Conservation (phyloP, 2,797 vertebrate genomes). For the Taeniopygia guttata region DNA sequence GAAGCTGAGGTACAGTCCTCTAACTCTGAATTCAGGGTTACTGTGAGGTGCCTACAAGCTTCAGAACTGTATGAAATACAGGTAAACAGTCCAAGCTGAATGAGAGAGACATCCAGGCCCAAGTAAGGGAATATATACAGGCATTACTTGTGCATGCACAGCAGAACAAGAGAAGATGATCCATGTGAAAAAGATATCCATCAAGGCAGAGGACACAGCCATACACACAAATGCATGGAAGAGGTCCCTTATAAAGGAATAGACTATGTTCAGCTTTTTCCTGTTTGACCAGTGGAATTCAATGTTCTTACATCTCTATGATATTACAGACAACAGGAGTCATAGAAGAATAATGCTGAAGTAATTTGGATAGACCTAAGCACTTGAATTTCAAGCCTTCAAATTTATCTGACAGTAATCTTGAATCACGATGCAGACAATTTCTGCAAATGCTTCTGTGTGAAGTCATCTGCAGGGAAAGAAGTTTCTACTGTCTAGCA, state of each 20-base stretch:
- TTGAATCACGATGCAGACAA: rapidly evolving
- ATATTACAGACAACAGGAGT: not conserved
- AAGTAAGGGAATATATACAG: not conserved
- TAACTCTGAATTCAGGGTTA: not conserved
- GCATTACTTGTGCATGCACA: not conserved
- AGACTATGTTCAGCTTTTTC: not conserved
- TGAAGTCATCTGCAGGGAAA: not conserved
- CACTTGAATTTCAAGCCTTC: not conserved
- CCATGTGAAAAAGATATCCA: not conserved
- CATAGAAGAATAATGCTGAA: not conserved
- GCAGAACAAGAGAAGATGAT: not conserved
- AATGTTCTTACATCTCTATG: not conserved
- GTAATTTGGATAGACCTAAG: not conserved
- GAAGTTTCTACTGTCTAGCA: not conserved
- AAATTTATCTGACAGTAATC: not conserved
- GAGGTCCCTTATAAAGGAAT: not conserved
- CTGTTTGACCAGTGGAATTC: not conserved
- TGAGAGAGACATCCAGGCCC: not conserved
- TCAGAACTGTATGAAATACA: not conserved
- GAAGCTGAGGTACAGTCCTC: not conserved
- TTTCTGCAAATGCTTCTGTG: not conserved
- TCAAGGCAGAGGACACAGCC: not conserved
- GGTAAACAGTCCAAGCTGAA: not conserved
- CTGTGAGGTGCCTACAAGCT: not conserved
- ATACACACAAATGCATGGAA: not conserved